phyloP scores from a whole-genome alignment of 2,797 vertebrate genomes.

The Parotocinclus haroldoi region DNA sequence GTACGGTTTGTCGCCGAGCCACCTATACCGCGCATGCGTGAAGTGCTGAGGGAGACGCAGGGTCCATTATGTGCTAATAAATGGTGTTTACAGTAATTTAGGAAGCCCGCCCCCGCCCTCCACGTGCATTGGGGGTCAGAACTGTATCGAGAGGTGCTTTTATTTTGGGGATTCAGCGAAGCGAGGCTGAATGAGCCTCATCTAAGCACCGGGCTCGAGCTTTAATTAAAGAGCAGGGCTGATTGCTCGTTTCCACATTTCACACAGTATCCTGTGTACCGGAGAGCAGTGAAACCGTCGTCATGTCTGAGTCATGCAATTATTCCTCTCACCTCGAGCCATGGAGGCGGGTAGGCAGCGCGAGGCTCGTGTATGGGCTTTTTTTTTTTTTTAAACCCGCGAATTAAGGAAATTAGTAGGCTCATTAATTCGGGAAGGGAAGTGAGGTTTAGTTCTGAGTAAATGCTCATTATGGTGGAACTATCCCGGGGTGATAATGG shows the following conservation, averaged over 20 bases:
- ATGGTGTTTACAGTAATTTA: conserved; percentile 26
- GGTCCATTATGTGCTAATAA: conserved; percentile 8
- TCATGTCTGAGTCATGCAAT: conserved; percentile 68
- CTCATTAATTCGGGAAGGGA: conserved; percentile 71
- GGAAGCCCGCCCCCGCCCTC: neutral
- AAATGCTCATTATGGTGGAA: conserved; percentile 65
- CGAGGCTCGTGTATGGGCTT: conserved; percentile 55
- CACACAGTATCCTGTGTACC: conserved; percentile 50
- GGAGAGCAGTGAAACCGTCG: conserved; percentile 19
- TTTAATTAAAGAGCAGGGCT: conserved; percentile 64
- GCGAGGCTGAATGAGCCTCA: conserved; percentile 52
- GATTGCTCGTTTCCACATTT: conserved; percentile 57
- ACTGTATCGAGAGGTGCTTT: conserved; percentile 36
- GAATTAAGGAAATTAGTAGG: conserved; percentile 72
- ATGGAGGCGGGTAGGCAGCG: conserved; percentile 57
- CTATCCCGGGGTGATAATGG: conserved; percentile 45
- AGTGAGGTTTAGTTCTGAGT: conserved; percentile 65
- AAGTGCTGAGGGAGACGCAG: neutral
- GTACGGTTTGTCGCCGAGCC: too few species aligned
- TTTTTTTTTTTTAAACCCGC: conserved; percentile 60
- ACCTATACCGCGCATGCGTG: conserved; percentile 9
- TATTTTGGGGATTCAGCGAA: conserved; percentile 44
- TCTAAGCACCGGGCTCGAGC: conserved; percentile 42
- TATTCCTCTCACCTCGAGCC: conserved; percentile 64
- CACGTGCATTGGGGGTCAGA: neutral